Evolutionary conservation across 2,113 vertebrate species (phyloP).

Genomic region (Barnardius zonarius): DNA sequence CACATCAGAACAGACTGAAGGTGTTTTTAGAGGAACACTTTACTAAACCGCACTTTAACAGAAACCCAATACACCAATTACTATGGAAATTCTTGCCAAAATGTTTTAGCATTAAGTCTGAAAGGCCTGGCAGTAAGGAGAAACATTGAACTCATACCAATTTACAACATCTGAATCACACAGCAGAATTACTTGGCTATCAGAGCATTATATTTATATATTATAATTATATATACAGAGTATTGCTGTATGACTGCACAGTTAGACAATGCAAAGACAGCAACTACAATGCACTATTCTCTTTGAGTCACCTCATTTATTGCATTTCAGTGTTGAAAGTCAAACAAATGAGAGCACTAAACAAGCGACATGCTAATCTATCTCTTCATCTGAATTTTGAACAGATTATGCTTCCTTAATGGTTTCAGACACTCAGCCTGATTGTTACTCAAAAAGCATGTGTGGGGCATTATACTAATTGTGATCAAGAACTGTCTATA

Average conservation of each 20-base stretch:
- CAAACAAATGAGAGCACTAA: constrained; percentile 27
- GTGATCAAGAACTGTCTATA: neutral
- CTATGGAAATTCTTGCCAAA: neutral
- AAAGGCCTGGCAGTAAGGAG: constrained; percentile 5
- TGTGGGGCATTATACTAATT: neutral
- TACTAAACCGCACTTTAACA: neutral
- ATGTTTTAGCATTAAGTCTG: neutral
- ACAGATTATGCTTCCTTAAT: constrained; percentile 24
- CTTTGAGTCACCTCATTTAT: neutral
- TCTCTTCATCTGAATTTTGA: constrained; percentile 43
- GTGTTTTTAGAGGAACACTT: neutral
- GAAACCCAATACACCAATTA: constrained; percentile 39
- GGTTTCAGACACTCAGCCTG: neutral
- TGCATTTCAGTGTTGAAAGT: constrained; percentile 5
- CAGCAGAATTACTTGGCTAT: neutral
- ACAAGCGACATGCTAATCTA: constrained; percentile 60
- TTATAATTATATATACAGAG: neutral
- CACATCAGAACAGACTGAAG: neutral
- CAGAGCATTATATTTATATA: neutral
- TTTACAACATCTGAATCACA: neutral
- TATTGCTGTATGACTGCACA: neutral
- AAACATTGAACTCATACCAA: neutral
- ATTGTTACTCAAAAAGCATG: neutral
- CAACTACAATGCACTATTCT: neutral
- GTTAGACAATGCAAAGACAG: neutral